A percentile compares a stretch with the other conserved stretches of the same genome.
Evolutionary conservation across 1,140 invertebrate species (phyloP).

Genomic region (Ladona fulva): DNA sequence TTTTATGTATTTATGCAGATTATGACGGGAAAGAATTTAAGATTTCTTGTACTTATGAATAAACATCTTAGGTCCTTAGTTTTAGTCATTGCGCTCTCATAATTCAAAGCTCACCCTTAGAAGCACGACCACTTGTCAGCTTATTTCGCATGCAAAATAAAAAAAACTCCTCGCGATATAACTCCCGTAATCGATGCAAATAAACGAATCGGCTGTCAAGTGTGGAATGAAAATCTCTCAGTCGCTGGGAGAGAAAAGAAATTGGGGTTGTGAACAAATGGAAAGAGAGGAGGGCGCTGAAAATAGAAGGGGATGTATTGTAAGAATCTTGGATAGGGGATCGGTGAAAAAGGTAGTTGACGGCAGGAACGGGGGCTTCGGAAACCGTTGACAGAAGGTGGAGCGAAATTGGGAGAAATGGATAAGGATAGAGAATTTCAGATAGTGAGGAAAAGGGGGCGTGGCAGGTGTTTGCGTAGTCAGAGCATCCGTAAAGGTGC

Average conservation of each 20-base stretch:
- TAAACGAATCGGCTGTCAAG: background rate
- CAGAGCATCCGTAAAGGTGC: background rate
- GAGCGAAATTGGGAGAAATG: background rate
- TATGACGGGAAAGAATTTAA: too few relatives aligned
- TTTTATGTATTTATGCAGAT: too few relatives aligned
- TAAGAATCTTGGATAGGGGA: too few relatives aligned
- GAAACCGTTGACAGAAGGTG: background rate
- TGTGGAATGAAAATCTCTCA: background rate
- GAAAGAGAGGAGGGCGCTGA: background rate
- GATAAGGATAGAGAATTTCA: background rate
- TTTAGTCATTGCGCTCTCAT: too few relatives aligned
- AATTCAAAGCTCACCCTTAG: too few relatives aligned
- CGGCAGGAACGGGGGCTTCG: too few relatives aligned
- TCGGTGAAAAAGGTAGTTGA: too few relatives aligned
- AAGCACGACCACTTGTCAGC: too few relatives aligned
- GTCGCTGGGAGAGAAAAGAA: background rate
- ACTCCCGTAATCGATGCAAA: background rate
- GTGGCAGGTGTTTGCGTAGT: background rate
- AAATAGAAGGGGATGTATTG: background rate
- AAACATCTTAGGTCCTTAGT: too few relatives aligned
- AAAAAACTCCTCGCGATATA: background rate
- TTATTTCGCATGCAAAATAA: background rate
- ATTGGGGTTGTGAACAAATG: background rate
- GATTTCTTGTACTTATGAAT: too few relatives aligned
- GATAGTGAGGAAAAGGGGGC: background rate